Conservation (phyloP, 2,888 invertebrate genomes). For the Leucophenga montana region DNA sequence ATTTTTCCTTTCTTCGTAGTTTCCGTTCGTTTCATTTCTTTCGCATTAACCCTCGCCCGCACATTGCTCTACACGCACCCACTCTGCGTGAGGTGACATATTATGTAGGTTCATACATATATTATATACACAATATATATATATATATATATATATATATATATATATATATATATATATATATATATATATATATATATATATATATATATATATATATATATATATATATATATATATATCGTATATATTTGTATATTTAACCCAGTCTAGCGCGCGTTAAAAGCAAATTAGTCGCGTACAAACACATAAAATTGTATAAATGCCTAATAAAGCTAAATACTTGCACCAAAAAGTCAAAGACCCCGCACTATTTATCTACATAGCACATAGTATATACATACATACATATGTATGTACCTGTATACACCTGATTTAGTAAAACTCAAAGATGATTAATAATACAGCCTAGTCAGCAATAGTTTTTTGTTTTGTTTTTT, state of each 20-base stretch:
- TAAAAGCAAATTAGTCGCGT: background rate
- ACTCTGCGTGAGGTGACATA: background rate
- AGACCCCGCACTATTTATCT: conserved; percentile 14
- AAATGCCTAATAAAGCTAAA: background rate
- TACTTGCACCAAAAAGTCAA: conserved; percentile 17
- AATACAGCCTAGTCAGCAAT: too few relatives aligned
- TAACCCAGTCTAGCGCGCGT: too few relatives aligned
- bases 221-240: too few relatives aligned
- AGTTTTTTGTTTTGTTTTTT: background rate
- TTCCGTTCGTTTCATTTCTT: conserved; percentile 1
- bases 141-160: too few relatives aligned
- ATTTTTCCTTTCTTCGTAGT: background rate
- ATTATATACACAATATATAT: too few relatives aligned
- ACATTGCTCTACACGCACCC: background rate
- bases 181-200: too few relatives aligned
- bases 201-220: too few relatives aligned
- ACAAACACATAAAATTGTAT: background rate
- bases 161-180: too few relatives aligned
- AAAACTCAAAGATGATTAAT: too few relatives aligned
- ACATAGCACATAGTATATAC: background rate
- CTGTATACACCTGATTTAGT: too few relatives aligned
- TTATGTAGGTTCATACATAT: too few relatives aligned
- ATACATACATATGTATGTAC: background rate
- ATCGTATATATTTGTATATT: too few relatives aligned
- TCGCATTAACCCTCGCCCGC: background rate